Conservation (phyloP, 2,113 vertebrate genomes). For the Protobothrops flavoviridis region DNA sequence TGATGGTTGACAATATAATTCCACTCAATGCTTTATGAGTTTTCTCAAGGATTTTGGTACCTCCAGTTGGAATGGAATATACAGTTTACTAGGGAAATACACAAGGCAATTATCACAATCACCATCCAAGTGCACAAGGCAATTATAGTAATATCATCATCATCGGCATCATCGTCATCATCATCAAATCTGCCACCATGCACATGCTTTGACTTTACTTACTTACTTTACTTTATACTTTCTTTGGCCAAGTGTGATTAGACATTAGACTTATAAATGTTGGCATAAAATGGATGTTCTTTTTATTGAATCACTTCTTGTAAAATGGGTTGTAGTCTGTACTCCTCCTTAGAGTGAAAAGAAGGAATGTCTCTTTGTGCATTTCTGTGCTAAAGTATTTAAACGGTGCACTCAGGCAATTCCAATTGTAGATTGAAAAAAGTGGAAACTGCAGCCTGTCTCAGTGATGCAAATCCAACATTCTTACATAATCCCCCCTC, state of each 20-base stretch:
- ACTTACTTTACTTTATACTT: background rate
- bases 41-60: conserved; percentile 3
- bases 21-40: background rate
- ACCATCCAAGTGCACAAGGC: accelerated
- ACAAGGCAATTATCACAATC: accelerated
- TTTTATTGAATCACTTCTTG: background rate
- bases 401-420: background rate
- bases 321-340: background rate
- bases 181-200: background rate
- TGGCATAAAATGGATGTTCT: background rate
- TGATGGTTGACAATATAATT: conserved; percentile 36
- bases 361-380: background rate
- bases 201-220: background rate
- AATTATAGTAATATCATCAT: accelerated
- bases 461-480: background rate
- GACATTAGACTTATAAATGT: background rate
- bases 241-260: background rate
- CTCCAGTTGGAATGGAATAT: conserved; percentile 10
- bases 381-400: background rate
- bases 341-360: background rate
- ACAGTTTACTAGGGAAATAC: background rate
- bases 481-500: background rate
- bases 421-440: background rate
- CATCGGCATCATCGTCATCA: background rate
- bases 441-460: background rate